Evolutionary conservation across 2,113 vertebrate genomes (phyloP), one percentile per base, ranked within the genome.

Genomic region (Raja brachyura): DNA sequence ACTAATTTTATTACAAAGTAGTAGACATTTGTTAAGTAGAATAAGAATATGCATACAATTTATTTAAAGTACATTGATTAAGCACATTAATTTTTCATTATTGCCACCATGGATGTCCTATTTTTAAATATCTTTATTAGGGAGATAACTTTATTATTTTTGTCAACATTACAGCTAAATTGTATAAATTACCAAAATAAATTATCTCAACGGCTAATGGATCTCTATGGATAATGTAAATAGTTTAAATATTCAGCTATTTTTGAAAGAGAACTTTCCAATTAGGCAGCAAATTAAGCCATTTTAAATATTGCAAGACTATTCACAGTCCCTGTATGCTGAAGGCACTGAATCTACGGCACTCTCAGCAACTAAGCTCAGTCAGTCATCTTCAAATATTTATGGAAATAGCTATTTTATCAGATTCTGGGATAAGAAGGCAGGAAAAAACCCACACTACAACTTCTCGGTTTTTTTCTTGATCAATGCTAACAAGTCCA

Each of bases 181-280:
- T 31, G 63, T 56, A 59, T 83, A 88, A 88, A 88, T 88, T 88
- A 88, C 63, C 63, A 88, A 88, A 88, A 88, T 88, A 88, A 88
- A 88, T 88, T 88, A 88, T 63, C 59, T 59, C 59, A 66, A 31
- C 9, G n/a, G 54, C 22, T 61, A 48, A 48, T 48, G 39, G 39
- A 48, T 61, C 56, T 86, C 81, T 88, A n/a, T n/a, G 6, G 22
- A n/a, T 88, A 66, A 22, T 83, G 78, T 54, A 83, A 88, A 66
- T 88, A n/a, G 59, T 88, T 88, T n/a, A 63, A 88, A 88, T 66
- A 88, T 63, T 88, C 28, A 31, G 59, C n/a, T 63, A 61, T 9
- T 63, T 88, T 88, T 88, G 28, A 88, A 63, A 88, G n/a, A n/a
- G 18, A 6, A 18, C 56, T 31, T 88, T 66, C 59, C 14, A 88